Percentiles rank a stretch among this genome's conserved stretches.
These are phyloP conservation scores for Fragum sueziense DNA, from an alignment of 2,888 invertebrate species.

Conservation along the genomic window DNA sequence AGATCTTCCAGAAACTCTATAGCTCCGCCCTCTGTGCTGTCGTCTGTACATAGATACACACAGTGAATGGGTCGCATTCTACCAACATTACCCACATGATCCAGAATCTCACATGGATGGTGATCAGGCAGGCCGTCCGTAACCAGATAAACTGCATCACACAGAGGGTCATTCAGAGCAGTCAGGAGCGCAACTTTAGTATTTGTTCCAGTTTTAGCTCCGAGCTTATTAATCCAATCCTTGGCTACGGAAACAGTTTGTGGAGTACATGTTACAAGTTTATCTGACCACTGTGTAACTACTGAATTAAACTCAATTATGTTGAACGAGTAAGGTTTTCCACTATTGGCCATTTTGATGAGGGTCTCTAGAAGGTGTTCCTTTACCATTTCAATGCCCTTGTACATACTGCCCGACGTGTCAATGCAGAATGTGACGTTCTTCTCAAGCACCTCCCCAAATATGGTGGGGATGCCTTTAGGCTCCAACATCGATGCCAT, in stretches of 20 bases:
- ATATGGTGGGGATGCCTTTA: conserved; percentile 74
- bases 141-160: conserved; percentile 80
- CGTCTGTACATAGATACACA: conserved; percentile 76
- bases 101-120: conserved; percentile 78
- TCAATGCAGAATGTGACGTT: conserved; percentile 82
- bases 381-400: conserved; percentile 78
- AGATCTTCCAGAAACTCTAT: conserved; percentile 79
- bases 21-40: conserved; percentile 71
- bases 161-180: conserved; percentile 76
- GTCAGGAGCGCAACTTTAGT: conserved; percentile 80
- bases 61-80: conserved; percentile 79
- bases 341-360: conserved; percentile 69
- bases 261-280: conserved; percentile 80
- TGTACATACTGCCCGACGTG: conserved; percentile 82
- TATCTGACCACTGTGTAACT: conserved; percentile 81
- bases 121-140: conserved; percentile 82
- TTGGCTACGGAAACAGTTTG: conserved; percentile 80
- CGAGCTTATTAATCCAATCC: conserved; percentile 78
- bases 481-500: conserved; percentile 52
- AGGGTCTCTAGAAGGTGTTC: conserved; percentile 80
- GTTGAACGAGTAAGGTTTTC: conserved; percentile 76
- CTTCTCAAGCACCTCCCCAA: conserved; percentile 77
- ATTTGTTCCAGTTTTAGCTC: conserved; percentile 81
- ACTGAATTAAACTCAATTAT: conserved; percentile 81
- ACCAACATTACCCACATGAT: conserved; percentile 72